These are phyloP conservation scores for Taphrorychus bicolor DNA, from an alignment of 2,888 invertebrate species.

Conservation along the genomic window DNA sequence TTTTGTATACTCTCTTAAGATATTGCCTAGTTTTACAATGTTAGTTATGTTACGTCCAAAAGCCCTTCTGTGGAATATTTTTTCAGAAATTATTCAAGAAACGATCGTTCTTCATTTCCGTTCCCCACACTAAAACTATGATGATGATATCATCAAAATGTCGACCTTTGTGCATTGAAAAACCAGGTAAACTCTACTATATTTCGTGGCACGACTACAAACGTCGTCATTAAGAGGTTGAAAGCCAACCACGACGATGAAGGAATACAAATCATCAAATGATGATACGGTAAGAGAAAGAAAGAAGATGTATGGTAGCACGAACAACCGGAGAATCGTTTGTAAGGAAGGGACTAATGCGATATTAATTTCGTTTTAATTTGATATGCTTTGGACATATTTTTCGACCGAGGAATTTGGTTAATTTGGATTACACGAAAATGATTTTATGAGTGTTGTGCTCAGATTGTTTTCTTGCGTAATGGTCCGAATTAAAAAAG, in stretches of 20 bases:
- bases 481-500: constrained; percentile 42
- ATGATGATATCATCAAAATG: constrained; percentile 4
- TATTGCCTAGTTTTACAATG: no score
- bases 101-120: background rate
- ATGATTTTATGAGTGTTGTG: constrained; percentile 39
- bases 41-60: no score
- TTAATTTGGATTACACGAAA: constrained; percentile 43
- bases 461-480: constrained; percentile 37
- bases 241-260: constrained; percentile 4
- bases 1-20: no score
- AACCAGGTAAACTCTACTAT: constrained; percentile 8
- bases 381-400: constrained; percentile 42
- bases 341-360: constrained; percentile 44
- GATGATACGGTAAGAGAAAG: constrained; percentile 30
- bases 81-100: background rate
- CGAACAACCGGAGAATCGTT: constrained; percentile 28
- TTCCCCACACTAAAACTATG: background rate
- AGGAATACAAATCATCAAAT: constrained; percentile 27
- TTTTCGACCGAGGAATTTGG: constrained; percentile 37
- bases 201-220: constrained; percentile 8
- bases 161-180: background rate
- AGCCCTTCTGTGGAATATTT: no score
- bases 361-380: constrained; percentile 48
- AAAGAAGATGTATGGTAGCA: constrained; percentile 33
- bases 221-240: constrained; percentile 9